These are phyloP conservation scores for Setophaga petechia DNA, from an alignment of 2,113 vertebrate genomes.

Conservation along the genomic window DNA sequence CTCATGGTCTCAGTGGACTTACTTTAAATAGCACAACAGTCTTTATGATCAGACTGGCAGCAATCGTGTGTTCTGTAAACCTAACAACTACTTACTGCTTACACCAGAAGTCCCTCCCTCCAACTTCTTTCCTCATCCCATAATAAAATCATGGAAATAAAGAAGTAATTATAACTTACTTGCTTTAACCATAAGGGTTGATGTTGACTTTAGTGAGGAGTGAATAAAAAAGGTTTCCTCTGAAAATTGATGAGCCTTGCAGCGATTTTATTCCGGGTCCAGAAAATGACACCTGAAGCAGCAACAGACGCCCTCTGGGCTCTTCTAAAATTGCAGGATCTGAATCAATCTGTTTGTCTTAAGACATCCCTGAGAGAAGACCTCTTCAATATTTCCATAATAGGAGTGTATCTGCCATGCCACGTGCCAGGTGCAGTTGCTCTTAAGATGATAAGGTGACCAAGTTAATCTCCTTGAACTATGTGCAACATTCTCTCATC, in stretches of 20 bases:
- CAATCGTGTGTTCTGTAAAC: not conserved
- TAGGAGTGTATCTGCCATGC: not conserved
- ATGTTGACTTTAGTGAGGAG: not conserved
- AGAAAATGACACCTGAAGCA: not conserved
- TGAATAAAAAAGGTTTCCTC: not conserved
- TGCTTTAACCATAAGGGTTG: not conserved
- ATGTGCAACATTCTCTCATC: not conserved
- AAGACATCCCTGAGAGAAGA: not conserved
- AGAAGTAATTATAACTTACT: not conserved
- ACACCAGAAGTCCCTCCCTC: not conserved
- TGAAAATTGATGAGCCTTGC: not conserved
- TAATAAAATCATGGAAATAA: not conserved
- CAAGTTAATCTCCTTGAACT: not conserved
- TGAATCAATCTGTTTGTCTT: not conserved
- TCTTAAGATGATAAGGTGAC: not conserved
- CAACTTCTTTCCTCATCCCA: not conserved
- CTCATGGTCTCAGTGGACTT: not conserved
- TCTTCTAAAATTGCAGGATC: not conserved
- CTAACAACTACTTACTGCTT: not conserved
- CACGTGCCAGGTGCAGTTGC: not conserved
- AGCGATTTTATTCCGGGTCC: not conserved
- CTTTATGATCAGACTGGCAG: not conserved
- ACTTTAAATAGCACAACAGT: not conserved
- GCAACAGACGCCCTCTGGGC: not conserved
- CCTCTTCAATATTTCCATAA: not conserved